Percentiles rank a stretch among this genome's conserved stretches.
Evolutionary conservation across 2,797 vertebrate species (phyloP).

Genomic region (Picus viridis): DNA sequence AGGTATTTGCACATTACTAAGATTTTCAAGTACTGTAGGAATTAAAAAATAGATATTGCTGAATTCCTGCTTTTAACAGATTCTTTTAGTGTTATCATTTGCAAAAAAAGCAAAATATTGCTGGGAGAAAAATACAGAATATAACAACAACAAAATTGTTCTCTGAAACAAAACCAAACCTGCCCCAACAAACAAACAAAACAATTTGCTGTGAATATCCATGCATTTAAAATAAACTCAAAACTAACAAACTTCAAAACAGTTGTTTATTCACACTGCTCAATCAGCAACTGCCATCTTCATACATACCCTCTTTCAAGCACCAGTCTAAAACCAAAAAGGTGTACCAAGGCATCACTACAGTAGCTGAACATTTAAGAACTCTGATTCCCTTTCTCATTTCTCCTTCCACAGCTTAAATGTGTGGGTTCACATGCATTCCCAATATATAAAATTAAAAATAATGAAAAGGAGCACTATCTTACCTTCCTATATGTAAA

Average conservation of each 20-base stretch:
- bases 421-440: background rate
- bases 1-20: background rate
- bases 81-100: background rate
- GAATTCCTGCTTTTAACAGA: background rate
- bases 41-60: background rate
- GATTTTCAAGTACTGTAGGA: background rate
- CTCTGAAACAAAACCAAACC: background rate
- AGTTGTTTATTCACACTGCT: slow-evolving; percentile 1
- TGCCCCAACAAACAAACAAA: background rate
- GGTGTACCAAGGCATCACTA: slow-evolving; percentile 16
- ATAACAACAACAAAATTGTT: background rate
- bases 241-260: slow-evolving; percentile 23
- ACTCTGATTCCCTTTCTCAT: background rate
- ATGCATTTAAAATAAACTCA: slow-evolving; percentile 3
- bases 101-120: background rate
- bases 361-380: background rate
- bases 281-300: slow-evolving; percentile 17
- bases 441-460: background rate
- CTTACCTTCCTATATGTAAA: background rate
- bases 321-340: slow-evolving; percentile 23
- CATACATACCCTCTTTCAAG: background rate
- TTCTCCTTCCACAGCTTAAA: background rate
- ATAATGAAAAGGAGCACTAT: background rate
- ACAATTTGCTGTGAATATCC: background rate
- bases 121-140: background rate